Conservation (phyloP, 2,888 invertebrate genomes). For the Drosophila putrida region DNA sequence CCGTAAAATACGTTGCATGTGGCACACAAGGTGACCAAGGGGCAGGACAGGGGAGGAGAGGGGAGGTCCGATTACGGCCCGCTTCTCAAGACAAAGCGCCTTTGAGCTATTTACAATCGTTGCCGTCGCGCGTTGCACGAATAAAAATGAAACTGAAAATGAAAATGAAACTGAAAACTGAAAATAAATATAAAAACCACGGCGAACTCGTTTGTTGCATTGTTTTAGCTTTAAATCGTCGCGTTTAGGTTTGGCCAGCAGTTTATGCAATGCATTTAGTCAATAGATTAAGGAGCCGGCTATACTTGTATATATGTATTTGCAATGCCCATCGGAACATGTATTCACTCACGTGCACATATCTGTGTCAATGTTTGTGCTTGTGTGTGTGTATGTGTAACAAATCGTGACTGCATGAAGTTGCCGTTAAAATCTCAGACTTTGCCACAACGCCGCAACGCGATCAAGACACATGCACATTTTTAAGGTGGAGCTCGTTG, state of each 20-base stretch:
- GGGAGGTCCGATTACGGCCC: constrained; percentile 10
- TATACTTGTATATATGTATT: constrained; percentile 40
- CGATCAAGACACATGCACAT: constrained; percentile 56
- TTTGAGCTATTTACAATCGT: constrained; percentile 71
- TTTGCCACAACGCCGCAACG: constrained; percentile 37
- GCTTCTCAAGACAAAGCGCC: constrained; percentile 63
- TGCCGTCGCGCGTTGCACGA: constrained; percentile 42
- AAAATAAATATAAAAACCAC: constrained; percentile 34
- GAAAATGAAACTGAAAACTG: constrained; percentile 38
- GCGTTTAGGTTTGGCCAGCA: constrained; percentile 68
- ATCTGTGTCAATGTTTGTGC: constrained; percentile 32
- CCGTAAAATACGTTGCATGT: constrained; percentile 45
- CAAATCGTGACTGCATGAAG: constrained; percentile 79
- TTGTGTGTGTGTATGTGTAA: constrained; percentile 39
- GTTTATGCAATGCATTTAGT: constrained; percentile 80
- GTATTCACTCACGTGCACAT: constrained; percentile 23
- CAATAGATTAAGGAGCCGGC: constrained; percentile 74
- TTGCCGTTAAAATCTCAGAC: constrained; percentile 73
- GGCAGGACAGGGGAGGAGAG: background rate
- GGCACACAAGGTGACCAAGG: background rate
- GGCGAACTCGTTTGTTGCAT: constrained; percentile 66
- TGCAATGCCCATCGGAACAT: constrained; percentile 28
- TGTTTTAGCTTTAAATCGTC: constrained; percentile 61
- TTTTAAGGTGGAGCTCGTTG: constrained; percentile 74
- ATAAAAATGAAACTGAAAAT: constrained; percentile 39